Evolutionary conservation across 2,797 vertebrate genomes (phyloP), one percentile per base, ranked within the genome.

Genomic region (Argentina silus): DNA sequence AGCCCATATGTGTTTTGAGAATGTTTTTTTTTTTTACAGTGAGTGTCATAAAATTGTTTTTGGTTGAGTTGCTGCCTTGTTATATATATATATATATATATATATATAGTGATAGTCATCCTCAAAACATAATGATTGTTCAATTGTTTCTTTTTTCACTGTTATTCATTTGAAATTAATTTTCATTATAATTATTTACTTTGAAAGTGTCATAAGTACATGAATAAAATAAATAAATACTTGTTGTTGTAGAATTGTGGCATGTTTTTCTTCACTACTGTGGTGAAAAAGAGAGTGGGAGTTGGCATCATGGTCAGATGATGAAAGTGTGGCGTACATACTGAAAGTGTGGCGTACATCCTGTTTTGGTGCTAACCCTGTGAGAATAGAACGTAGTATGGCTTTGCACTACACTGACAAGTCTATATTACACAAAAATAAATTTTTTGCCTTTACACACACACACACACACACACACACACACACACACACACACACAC

Each of bases 41-140:
- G 57, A 36, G 23, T 27, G 12, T 60, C 23, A 42, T 42, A 2
- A 61, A 61, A 2, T 61, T 27, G 9, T 5, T 12, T 60, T 11
- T 14, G 21, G 12, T 12, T 11, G 21, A 23, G 55, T 36, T 36
- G 21, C 17, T 57, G 2, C 21, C 56, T 21, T 61, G 23, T 61
- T 59, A n/a, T n/a, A n/a, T n/a, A n/a, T n/a, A n/a, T n/a, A n/a
- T n/a, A n/a, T n/a, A n/a, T n/a, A n/a, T n/a, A n/a, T n/a, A n/a
- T n/a, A n/a, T n/a, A n/a, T 6, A 36, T 12, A 61, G 8, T 61
- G 59, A 61, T 12, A 60, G 36, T 14, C 36, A 6, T 10, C 21
- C 21, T 42, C 59, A 64, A 44, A 76, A 64, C 55, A 66, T 70
- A 78, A 27, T 72, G 36, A 48, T 43, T 69, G 17, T 57, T 15